These are phyloP conservation scores for Sminthopsis crassicaudata DNA, from an alignment of 2,113 vertebrate genomes.

Conservation along the genomic window DNA sequence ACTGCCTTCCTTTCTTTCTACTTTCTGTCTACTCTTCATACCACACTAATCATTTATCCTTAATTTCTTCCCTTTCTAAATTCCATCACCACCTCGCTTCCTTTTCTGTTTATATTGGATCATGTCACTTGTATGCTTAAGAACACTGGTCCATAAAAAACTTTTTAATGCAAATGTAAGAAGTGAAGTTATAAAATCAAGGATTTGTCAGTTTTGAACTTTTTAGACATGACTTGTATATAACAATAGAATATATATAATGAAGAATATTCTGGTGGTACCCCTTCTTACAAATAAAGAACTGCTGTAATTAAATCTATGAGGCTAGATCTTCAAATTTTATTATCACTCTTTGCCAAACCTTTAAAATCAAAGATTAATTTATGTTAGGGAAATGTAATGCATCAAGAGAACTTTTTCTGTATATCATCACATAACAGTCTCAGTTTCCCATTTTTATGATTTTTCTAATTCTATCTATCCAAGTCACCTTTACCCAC, in stretches of 20 bases:
- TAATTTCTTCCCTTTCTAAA: not conserved
- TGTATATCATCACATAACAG: not conserved
- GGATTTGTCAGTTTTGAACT: slow-evolving; percentile 66
- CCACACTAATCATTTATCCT: not conserved
- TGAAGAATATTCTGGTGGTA: slow-evolving; percentile 55
- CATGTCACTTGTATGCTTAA: slow-evolving; percentile 46
- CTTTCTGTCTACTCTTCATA: not conserved
- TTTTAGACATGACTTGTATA: slow-evolving; percentile 59
- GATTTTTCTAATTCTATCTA: not conserved
- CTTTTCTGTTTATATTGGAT: slow-evolving; percentile 49
- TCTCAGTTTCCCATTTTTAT: not conserved
- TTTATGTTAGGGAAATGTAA: not conserved
- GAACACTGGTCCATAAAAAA: slow-evolving; percentile 72
- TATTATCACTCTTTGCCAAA: slow-evolving; percentile 12
- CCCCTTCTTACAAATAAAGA: slow-evolving; percentile 38
- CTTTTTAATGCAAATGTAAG: slow-evolving; percentile 67
- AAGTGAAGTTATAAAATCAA: slow-evolving; percentile 61
- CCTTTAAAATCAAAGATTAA: slow-evolving; percentile 21
- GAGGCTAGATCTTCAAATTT: slow-evolving; percentile 32
- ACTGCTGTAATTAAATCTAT: slow-evolving; percentile 35
- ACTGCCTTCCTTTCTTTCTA: not conserved
- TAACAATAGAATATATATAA: slow-evolving; percentile 58
- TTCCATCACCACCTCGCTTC: slow-evolving; percentile 28
- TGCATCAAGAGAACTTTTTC: not conserved
- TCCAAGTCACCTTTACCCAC: not conserved